Percentiles rank a stretch among this genome's conserved stretches.
Conservation (phyloP, 1,140 invertebrate species). For the Mya arenaria region DNA sequence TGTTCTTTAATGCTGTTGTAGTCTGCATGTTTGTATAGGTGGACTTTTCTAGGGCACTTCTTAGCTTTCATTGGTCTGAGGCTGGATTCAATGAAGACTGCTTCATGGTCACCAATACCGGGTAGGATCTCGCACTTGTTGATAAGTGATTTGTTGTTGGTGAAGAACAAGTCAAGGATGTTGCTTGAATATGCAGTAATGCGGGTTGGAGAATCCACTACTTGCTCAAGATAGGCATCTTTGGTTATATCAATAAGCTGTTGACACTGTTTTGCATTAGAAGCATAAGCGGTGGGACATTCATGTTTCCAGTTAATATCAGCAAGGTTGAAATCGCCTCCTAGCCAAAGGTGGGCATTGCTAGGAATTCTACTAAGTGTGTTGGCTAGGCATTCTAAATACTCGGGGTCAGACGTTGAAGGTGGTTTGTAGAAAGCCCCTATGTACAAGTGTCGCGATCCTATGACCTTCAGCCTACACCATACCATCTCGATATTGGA, state of each 20-base stretch:
- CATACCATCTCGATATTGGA: constrained; percentile 8
- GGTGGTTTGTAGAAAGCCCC: constrained; percentile 37
- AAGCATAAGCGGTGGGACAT: not conserved
- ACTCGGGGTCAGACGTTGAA: not conserved
- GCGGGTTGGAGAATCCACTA: not conserved
- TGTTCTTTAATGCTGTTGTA: not conserved
- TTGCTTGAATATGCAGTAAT: not conserved
- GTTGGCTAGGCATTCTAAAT: not conserved
- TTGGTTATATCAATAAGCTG: too few relatives aligned
- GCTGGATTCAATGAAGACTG: constrained; percentile 44
- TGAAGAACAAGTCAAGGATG: constrained; percentile 21
- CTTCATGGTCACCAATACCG: constrained; percentile 39
- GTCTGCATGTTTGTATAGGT: constrained; percentile 21
- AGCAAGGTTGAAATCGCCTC: too few relatives aligned
- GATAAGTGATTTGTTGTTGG: constrained; percentile 23
- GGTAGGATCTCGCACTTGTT: constrained; percentile 36
- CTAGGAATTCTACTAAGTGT: not conserved
- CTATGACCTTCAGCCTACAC: constrained; percentile 8
- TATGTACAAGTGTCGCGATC: constrained; percentile 27
- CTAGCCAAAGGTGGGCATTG: not conserved
- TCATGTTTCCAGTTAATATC: not conserved
- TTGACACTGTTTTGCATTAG: too few relatives aligned
- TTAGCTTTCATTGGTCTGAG: not conserved
- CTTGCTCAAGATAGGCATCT: not conserved
- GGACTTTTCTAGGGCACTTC: not conserved